Evolutionary conservation across 2,797 vertebrate species (phyloP).

Genomic region (Luscinia luscinia): DNA sequence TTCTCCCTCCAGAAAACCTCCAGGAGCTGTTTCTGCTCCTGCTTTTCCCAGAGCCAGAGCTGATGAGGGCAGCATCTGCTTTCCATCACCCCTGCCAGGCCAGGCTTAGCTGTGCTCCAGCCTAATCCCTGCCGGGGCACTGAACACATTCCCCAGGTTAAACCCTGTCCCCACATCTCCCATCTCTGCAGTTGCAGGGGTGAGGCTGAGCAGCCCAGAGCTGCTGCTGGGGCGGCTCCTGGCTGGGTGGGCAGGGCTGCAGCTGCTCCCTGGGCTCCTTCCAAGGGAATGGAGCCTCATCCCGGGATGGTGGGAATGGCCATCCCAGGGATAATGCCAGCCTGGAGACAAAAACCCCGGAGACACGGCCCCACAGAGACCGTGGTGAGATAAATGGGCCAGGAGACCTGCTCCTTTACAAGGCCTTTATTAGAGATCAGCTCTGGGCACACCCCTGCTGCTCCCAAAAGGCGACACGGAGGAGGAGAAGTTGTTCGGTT

Average conservation of each 20-base stretch:
- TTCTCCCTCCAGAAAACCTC: not conserved
- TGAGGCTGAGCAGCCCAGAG: not conserved
- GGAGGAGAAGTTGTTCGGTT: too few species aligned
- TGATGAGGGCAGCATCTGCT: not conserved
- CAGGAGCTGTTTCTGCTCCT: not conserved
- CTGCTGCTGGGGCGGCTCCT: not conserved
- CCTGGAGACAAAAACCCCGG: not conserved
- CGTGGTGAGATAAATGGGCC: not conserved
- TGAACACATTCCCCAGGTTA: not conserved
- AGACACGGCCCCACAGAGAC: not conserved
- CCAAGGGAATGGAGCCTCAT: too few species aligned
- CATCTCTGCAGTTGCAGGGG: not conserved
- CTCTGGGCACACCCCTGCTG: too few species aligned
- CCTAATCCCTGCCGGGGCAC: not conserved
- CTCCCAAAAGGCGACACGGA: too few species aligned
- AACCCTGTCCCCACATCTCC: not conserved
- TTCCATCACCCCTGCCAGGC: slow-evolving; percentile 35
- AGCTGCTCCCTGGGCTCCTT: not conserved
- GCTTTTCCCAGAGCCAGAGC: not conserved
- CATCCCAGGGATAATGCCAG: not conserved
- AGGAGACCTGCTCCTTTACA: too few species aligned
- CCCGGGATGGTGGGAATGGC: not conserved
- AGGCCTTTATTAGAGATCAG: too few species aligned
- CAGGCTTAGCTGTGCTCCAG: not conserved
- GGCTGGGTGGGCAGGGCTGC: not conserved